Base-by-base conservation (phyloP, 2,888 invertebrate species). In the Eilema griseolum region DNA sequence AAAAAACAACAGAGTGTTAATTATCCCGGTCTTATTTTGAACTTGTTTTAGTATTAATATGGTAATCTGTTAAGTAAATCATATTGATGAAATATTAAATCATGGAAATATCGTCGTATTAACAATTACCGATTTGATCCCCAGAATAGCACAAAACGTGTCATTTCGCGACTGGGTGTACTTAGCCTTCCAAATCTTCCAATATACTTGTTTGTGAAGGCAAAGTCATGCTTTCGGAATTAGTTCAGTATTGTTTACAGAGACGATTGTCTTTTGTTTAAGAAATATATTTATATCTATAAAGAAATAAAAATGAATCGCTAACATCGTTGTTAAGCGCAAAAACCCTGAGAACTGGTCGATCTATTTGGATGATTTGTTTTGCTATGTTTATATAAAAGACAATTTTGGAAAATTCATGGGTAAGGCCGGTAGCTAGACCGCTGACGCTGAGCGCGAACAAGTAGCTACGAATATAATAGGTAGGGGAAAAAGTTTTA, bases 121-220 rank as follows among this genome's bases (percentile, higher is more conserved):
- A 7, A 52, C 52, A 52, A 52, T 52, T 52, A 52, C 52, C 20
- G 20, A 46, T 46, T 41, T 46, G 52, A 52, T 52, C 52, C 52
- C 52, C 52, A 52, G 52, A 52, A n/a, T 52, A n/a, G 52, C 52
- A n/a, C 52, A 52, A n/a, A 52, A 52, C 52, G 52, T 52, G 52
- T 10, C n/a, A n/a, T 52, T n/a, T 52, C 52, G n/a, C n/a, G n/a
- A 0, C 52, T 52, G 20, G n/a, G n/a, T 52, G 52, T 52, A 52
- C n/a, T 52, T 52, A 52, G 52, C n/a, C 52, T 52, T 52, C 20
- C 20, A 52, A 52, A n/a, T 10, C 52, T 52, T 52, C 20, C 20
- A 52, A 46, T n/a, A 52, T 52, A 52, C 52, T 52, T 52, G n/a
- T 52, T 52, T 52, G n/a, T 52, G 52, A 52, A 52, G 52, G 20